Evolutionary conservation across 2,888 invertebrate genomes (phyloP), one percentile per base, ranked within the genome.

Genomic region (Campopleginae sp.): DNA sequence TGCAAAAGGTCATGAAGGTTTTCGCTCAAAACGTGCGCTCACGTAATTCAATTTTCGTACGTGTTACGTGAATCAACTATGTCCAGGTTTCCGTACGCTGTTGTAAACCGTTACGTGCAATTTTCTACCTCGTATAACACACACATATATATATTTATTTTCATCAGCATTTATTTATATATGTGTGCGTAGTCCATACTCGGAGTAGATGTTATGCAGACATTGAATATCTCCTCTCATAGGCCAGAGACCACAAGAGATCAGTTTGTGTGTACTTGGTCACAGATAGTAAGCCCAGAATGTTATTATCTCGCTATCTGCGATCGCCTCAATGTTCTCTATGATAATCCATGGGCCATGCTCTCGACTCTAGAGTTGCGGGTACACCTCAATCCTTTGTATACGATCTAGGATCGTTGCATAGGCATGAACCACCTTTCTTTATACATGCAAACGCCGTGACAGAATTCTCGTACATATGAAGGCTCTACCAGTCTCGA

Each of bases 231-330:
- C 58, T 58, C 58, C 58, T 58, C 58, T 58, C 27, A 58, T 27
- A 58, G 58, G 14, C 27, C 14, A 58, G 58, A 27, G 58, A 58
- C 58, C 58, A 27, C 58, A 14, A 58, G 58, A 58, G 58, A 58
- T 58, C 27, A 27, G 12, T 58, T 58, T 58, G 58, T 12, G 27
- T 58, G 14, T 58, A 58, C 58, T 27, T 58, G 27, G 58, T 58
- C 27, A 58, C 58, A 27, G 58, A 58, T 27, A 58, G 27, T 58
- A 58, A 58, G 63, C 33, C 51, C 51, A n/a, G 61, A 38, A 72
- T 82, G 68, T 78, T 68, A 78, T 78, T 82, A 82, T 78, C 74
- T 61, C 44, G 72, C 33, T 78, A 82, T 82, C 78, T 66, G 46
- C 61, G 82, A 72, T 71, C 78, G 38, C 44, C 74, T 12, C 44